Conservation (phyloP, 1,140 invertebrate species). For the Whitmania pigra region DNA sequence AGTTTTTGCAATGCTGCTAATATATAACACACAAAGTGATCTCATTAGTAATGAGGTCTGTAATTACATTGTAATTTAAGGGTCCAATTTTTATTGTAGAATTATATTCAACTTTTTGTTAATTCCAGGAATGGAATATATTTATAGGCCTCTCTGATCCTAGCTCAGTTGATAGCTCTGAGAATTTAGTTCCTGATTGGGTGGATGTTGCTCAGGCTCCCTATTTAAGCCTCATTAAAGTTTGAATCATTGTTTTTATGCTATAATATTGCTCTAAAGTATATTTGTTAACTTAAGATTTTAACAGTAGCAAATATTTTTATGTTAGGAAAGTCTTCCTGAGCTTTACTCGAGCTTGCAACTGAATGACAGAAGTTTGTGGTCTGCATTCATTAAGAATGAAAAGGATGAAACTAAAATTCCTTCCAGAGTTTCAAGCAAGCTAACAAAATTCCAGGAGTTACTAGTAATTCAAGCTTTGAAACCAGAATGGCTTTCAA, state of each 20-base stretch:
- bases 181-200: constrained; percentile 49
- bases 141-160: constrained; percentile 58
- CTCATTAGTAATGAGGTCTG: background rate
- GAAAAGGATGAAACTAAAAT: constrained; percentile 50
- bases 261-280: too few relatives aligned
- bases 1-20: constrained; percentile 59
- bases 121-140: constrained; percentile 64
- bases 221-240: constrained; percentile 48
- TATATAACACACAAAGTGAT: constrained; percentile 53
- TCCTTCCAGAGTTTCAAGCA: constrained; percentile 46
- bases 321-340: constrained; percentile 47
- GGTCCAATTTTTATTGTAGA: too few relatives aligned
- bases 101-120: background rate
- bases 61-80: too few relatives aligned
- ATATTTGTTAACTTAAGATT: background rate
- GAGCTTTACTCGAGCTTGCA: constrained; percentile 52
- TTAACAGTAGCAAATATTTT: background rate
- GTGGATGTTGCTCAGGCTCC: constrained; percentile 50
- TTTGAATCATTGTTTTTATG: too few relatives aligned
- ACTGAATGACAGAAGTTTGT: constrained; percentile 51
- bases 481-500: constrained; percentile 64
- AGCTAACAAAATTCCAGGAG: constrained; percentile 63
- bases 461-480: constrained; percentile 67
- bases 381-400: constrained; percentile 54
- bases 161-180: constrained; percentile 45